Evolutionary conservation across 2,797 vertebrate genomes (phyloP), one percentile per base, ranked within the genome.

Genomic region (Siniperca undulata): DNA sequence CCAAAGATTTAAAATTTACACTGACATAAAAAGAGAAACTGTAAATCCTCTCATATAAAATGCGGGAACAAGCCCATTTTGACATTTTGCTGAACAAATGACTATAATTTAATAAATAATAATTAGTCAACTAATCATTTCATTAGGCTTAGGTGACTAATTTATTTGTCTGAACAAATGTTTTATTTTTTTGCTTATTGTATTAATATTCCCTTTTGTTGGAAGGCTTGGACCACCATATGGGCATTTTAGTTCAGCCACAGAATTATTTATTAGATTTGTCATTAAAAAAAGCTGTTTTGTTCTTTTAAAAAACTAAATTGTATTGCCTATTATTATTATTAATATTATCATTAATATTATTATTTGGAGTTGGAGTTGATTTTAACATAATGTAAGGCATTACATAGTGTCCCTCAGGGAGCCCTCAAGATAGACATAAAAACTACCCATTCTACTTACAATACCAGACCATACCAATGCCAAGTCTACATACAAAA

Each of bases 21-120:
- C 13, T 56, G 48, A 52, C 20, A 3, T 62, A 20, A 78, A 74
- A 52, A 46, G 24, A 74, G 40, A 56, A 48, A 7, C 38, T 62
- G n/a, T 16, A 44, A 74, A 59, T 66, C 34, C 6, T 65, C 16
- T 17, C 4, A 64, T 22, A 9, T 9, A 30, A 27, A 42, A 24
- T 52, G 56, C n/a, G 34, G 30, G 6, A 67, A 60, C 46, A 48
- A 1, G 3, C 16, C 50, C 2, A 52, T 27, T 44, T 34, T 22
- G 2, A 36, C 4, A 19, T 55, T 19, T 24, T 27, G 6, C 1
- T 46, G 1, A 52, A 52, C 44, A 71, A 66, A 38, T 27, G 0
- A 36, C 7, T 62, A 30, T 27, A 34, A 42, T 2, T 38, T 27
- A 42, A 34, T 2, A 64, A 74, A 46, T 55, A 67, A 67, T 2